Percentiles rank a stretch among this genome's conserved stretches.
Evolutionary conservation across 2,113 vertebrate species (phyloP).

Genomic region (Thinocorus orbignyianus): DNA sequence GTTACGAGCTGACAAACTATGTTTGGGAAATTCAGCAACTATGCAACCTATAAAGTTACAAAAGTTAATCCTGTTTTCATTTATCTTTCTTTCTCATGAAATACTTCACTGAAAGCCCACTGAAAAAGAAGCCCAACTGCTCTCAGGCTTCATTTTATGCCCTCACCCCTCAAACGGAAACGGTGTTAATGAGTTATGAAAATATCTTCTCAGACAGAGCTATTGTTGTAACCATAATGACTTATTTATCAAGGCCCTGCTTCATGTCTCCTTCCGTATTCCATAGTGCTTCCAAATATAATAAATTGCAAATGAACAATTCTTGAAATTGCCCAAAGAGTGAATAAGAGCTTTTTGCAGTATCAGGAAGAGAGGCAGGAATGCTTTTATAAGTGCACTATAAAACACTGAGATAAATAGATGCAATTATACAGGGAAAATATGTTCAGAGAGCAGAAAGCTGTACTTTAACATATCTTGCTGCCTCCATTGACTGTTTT

Average conservation of each 20-base stretch:
- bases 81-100: not conserved
- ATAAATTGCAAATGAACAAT: slow-evolving; percentile 38
- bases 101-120: not conserved
- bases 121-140: not conserved
- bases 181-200: slow-evolving; percentile 12
- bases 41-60: not conserved
- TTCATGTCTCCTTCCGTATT: not conserved
- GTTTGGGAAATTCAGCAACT: not conserved
- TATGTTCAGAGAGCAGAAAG: not conserved
- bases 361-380: not conserved
- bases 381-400: not conserved
- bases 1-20: not conserved
- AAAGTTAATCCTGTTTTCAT: not conserved
- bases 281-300: slow-evolving; percentile 3
- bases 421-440: slow-evolving; percentile 30
- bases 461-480: not conserved
- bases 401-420: slow-evolving; percentile 54
- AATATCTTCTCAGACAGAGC: slow-evolving; percentile 1
- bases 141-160: not conserved
- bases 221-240: not conserved
- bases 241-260: slow-evolving; percentile 25
- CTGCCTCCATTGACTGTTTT: not conserved
- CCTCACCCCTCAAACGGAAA: not conserved
- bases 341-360: not conserved
- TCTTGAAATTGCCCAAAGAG: slow-evolving; percentile 5